Evolutionary conservation across 2,888 invertebrate genomes (phyloP).

Genomic region (Punctoribates punctum): DNA sequence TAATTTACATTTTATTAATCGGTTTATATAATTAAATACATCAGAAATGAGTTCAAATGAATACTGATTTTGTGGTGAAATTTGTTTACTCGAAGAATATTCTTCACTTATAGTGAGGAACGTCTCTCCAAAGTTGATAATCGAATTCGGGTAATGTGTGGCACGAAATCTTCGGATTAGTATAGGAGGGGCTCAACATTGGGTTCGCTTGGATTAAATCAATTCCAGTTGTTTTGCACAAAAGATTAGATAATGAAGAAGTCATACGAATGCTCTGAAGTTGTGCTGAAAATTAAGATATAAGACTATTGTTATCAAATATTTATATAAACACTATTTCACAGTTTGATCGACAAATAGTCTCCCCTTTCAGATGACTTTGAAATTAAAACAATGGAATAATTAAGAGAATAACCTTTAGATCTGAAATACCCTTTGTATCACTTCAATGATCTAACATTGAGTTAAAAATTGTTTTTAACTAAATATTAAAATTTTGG

Average conservation of each 20-base stretch:
- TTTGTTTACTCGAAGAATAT: too few relatives aligned
- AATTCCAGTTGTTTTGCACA: conserved; percentile 33
- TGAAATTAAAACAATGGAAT: too few relatives aligned
- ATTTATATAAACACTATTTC: background rate
- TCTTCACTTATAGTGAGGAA: background rate
- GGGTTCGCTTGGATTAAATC: conserved; percentile 14
- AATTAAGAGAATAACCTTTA: too few relatives aligned
- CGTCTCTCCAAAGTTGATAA: conserved; percentile 32
- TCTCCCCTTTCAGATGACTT: background rate
- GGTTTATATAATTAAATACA: too few relatives aligned
- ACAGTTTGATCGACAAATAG: background rate
- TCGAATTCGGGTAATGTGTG: conserved; percentile 29
- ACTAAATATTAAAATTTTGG: background rate
- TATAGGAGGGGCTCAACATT: conserved; percentile 1
- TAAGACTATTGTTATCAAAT: background rate
- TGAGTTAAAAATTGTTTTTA: too few relatives aligned
- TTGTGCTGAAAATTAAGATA: conserved; percentile 15
- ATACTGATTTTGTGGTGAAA: too few relatives aligned
- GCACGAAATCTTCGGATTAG: conserved; percentile 31
- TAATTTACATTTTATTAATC: too few relatives aligned
- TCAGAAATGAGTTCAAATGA: too few relatives aligned
- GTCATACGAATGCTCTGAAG: conserved; percentile 13
- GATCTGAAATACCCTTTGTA: too few relatives aligned
- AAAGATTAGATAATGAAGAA: background rate
- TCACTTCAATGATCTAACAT: too few relatives aligned